Conservation (phyloP, 2,888 invertebrate species). For the Liopterus haemorrhoidalis region DNA sequence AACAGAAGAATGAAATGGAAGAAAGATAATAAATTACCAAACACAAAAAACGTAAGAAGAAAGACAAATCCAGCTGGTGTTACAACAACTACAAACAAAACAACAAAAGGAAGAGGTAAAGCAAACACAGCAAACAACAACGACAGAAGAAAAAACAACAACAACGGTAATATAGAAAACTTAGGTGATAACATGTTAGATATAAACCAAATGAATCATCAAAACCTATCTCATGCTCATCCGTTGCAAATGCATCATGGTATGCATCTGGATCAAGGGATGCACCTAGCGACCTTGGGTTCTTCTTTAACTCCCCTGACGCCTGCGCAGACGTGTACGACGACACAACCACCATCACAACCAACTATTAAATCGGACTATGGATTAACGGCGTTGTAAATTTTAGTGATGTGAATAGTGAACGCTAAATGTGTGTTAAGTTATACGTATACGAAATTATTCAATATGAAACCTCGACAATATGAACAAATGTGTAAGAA, state of each 20-base stretch:
- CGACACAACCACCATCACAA: constrained; percentile 50
- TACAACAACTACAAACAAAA: constrained; percentile 51
- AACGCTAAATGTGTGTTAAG: constrained; percentile 12
- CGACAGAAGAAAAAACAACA: constrained; percentile 60
- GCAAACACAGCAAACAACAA: constrained; percentile 50
- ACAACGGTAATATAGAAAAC: constrained; percentile 51
- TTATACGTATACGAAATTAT: too few species aligned
- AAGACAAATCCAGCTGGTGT: constrained; percentile 71
- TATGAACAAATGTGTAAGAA: too few species aligned
- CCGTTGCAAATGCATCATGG: constrained; percentile 46
- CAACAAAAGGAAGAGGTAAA: constrained; percentile 42
- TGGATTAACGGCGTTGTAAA: constrained; percentile 73
- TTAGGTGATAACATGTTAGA: constrained; percentile 49
- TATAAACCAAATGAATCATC: constrained; percentile 43
- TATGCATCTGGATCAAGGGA: constrained; percentile 45
- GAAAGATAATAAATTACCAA: constrained; percentile 82
- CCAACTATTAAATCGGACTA: constrained; percentile 79
- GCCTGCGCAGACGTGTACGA: constrained; percentile 50
- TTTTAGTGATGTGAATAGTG: constrained; percentile 9
- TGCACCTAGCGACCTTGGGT: constrained; percentile 49
- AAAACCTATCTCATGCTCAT: constrained; percentile 48
- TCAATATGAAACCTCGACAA: constrained; percentile 20
- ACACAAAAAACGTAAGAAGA: constrained; percentile 69
- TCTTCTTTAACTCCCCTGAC: constrained; percentile 54
- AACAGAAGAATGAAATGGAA: constrained; percentile 82